phyloP scores from a whole-genome alignment of 2,797 vertebrate species.

The Sebastes hubbsi region DNA sequence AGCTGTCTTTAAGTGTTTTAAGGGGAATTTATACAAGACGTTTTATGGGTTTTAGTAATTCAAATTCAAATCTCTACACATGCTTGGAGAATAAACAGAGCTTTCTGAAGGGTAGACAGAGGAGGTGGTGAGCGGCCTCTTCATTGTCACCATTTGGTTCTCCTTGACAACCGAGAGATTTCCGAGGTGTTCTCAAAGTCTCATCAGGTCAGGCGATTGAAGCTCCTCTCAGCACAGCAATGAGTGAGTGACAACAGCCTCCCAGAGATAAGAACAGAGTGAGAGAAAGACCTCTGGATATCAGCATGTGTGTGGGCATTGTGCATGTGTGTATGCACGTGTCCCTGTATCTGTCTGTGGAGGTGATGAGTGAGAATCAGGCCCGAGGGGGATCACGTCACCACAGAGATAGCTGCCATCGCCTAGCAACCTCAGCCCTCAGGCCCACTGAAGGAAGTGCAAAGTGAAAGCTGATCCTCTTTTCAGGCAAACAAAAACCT shows the following conservation, averaged over 20 bases:
- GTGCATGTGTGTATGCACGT: conserved; percentile 25
- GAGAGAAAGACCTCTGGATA: conserved; percentile 64
- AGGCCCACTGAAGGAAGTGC: conserved; percentile 68
- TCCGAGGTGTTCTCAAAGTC: conserved; percentile 58
- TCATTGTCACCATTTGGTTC: conserved; percentile 73
- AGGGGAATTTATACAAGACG: neutral
- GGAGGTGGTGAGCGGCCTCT: conserved; percentile 42
- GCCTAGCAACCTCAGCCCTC: conserved; percentile 79
- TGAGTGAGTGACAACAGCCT: conserved; percentile 81
- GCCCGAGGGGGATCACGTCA: conserved; percentile 78
- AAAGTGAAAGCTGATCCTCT: conserved; percentile 74
- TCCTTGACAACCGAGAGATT: conserved; percentile 66
- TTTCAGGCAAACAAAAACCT: conserved; percentile 56
- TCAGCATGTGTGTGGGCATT: conserved; percentile 24
- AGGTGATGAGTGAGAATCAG: conserved; percentile 80
- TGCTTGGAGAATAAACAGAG: conserved; percentile 31
- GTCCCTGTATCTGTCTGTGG: conserved; percentile 49
- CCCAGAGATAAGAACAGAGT: conserved; percentile 71
- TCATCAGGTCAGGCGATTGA: conserved; percentile 64
- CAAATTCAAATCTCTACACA: conserved; percentile 4
- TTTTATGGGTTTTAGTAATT: neutral
- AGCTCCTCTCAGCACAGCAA: conserved; percentile 74
- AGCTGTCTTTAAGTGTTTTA: neutral
- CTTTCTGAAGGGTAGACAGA: conserved; percentile 37
- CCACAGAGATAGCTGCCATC: conserved; percentile 74